Evolutionary conservation across 2,113 vertebrate genomes (phyloP).

Genomic region (Callionymus lyra): DNA sequence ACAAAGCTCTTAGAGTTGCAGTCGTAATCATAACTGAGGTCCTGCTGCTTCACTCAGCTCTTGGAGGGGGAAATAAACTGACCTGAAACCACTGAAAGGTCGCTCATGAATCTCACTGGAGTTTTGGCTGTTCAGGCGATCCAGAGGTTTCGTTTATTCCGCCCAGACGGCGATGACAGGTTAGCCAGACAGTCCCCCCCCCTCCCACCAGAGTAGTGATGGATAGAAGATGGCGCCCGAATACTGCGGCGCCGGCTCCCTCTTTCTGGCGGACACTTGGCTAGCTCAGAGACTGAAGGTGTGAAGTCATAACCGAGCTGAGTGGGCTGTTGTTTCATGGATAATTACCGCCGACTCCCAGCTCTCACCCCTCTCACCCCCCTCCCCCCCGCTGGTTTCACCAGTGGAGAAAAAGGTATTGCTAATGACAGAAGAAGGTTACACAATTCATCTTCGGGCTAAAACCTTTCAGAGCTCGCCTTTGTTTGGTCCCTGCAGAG

Average conservation of each 20-base stretch:
- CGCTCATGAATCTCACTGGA: too few relatives aligned
- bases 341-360: slow-evolving; percentile 69
- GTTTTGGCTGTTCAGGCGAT: neutral
- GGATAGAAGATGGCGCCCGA: slow-evolving; percentile 22
- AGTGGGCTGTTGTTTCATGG: slow-evolving; percentile 66
- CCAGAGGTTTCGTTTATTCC: neutral
- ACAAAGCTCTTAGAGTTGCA: too few relatives aligned
- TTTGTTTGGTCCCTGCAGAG: slow-evolving; percentile 36
- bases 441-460: slow-evolving; percentile 70
- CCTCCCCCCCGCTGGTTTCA: slow-evolving; percentile 42
- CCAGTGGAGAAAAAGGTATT: slow-evolving; percentile 58
- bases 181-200: slow-evolving; percentile 26
- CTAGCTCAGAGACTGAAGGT: slow-evolving; percentile 27
- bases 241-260: slow-evolving; percentile 11
- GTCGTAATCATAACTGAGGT: too few relatives aligned
- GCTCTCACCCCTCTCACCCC: slow-evolving; percentile 34
- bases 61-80: too few relatives aligned
- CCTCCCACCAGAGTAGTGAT: slow-evolving; percentile 31
- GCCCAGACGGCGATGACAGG: slow-evolving; percentile 27
- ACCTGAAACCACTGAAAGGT: too few relatives aligned
- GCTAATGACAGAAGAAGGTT: slow-evolving; percentile 76
- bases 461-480: slow-evolving; percentile 56
- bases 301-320: slow-evolving; percentile 50
- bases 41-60: too few relatives aligned
- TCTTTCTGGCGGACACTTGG: slow-evolving; percentile 25